Evolutionary conservation across 1,140 invertebrate species (phyloP).

Genomic region (Drosophila melanica): DNA sequence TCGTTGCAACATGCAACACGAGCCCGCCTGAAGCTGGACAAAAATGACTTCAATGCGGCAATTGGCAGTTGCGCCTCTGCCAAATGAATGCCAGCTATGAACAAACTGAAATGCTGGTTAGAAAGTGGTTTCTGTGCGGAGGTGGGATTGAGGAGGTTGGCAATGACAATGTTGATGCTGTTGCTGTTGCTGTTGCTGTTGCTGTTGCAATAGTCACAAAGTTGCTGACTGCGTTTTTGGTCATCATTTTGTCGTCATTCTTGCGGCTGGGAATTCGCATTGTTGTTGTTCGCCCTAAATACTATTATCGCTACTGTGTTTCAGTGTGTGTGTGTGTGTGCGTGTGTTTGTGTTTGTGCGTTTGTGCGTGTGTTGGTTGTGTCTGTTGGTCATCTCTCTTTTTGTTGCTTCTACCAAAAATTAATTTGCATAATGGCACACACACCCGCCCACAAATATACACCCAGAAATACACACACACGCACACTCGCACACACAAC

Average conservation of each 20-base stretch:
- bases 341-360: conserved; percentile 25
- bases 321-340: conserved; percentile 3
- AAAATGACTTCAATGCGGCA: conserved; percentile 1
- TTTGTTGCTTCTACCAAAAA: conserved; percentile 71
- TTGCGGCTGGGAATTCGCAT: conserved; percentile 50
- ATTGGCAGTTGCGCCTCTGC: neutral
- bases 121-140: neutral
- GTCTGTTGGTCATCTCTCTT: conserved; percentile 41
- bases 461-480: neutral
- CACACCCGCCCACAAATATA: conserved; percentile 1
- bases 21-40: too few species aligned
- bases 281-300: conserved; percentile 55
- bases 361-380: conserved; percentile 13
- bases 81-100: neutral
- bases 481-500: conserved; percentile 6
- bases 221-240: conserved; percentile 77
- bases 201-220: conserved; percentile 73
- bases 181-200: conserved; percentile 24
- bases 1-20: neutral
- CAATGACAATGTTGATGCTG: neutral
- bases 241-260: conserved; percentile 77
- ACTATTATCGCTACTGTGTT: conserved; percentile 56
- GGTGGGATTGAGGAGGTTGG: too few species aligned
- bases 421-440: conserved; percentile 77
- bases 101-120: neutral